Evolutionary conservation across 2,797 vertebrate genomes (phyloP), one percentile per base, ranked within the genome.

Genomic region (Lophius americanus): DNA sequence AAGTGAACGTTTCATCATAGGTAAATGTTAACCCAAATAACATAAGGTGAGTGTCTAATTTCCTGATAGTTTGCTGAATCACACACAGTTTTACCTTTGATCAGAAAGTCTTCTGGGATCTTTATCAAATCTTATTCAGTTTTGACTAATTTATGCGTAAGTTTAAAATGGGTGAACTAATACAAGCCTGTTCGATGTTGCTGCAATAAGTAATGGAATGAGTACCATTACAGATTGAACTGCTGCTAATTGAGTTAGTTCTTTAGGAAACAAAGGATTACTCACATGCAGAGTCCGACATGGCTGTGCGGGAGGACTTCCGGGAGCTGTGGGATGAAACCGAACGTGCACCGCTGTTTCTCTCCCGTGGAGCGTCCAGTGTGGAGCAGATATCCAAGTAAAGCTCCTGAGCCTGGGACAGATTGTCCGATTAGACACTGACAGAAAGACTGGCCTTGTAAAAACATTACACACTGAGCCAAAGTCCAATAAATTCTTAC

Each of bases 221-320:
- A 60, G 41, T 64, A 14, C 1, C 6, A 56, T 53, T 14, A 63
- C 54, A 69, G 50, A 61, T 72, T 69, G 70, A 83, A 55, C 72
- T 61, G 52, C 49, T 62, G 60, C 38, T 37, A 67, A 81, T 60
- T 75, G 80, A 84, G 64, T 79, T 58, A 64, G 53, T 68, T 54
- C 72, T 76, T 81, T 52, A 53, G 68, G 55, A 60, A 76, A 54
- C 63, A 73, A 53, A 70, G 66, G 46, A 76, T 86, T 76, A 89
- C 93, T 93, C 85, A 94, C 93, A 93, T 70, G 92, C 94, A 1
- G 96, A 95, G 91, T 96, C 95, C 0, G 93, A 92, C 51, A 91
- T 75, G 0, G 85, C 91, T 0, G 93, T 93, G 83, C 91, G 91
- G 2, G 95, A 95, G 57, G 94, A 94, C 72, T 88, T 90, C 50